Base-by-base conservation (phyloP, 53 echinoderm and acorn worm genomes). In the Holothuria scabra region DNA sequence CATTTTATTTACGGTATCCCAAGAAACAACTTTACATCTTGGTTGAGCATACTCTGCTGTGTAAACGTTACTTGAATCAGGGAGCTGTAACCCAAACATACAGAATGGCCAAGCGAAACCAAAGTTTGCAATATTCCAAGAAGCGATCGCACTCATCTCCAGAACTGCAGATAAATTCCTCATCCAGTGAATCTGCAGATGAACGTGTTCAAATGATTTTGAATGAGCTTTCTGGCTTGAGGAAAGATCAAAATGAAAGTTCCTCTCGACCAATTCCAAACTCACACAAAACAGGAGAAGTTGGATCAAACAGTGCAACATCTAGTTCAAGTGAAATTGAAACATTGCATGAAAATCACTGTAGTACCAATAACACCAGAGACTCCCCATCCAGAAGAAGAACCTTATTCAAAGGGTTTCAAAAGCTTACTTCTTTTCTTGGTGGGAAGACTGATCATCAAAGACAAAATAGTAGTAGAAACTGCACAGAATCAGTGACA, bases 101-200 rank as follows among this genome's bases (percentile, higher is more conserved):
- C 28, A 56, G 22, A 24, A 75, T 75, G 48, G 49, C 75, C 56
- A 11, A 11, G 25, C 24, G n/a, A 49, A 23, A 24, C 22, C 28
- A 19, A 41, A 29, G 49, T 46, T 56, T 75, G 20, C 37, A 75
- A 22, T 75, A 56, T 10, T 46, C 75, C 4, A 75, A 75, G 28
- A 44, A 75, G 18, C 75, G 75, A 3, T 75, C 75, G 12, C 75
- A 75, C 46, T 75, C 75, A 0, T 75, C 75, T 16, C 75, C 75
- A 75, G 75, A 75, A 29, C 56, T 75, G 21, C 75, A 68, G 41
- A 35, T 75, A 25, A 29, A 46, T 25, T 22, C 46, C 12, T 16
- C 56, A 10, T 46, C 5, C 26, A 52, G 55, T 28, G 75, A 22
- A 3, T 4, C 25, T 5, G 29, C 46, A 18, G 75, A 75, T 75